A percentile compares a stretch with the other conserved stretches of the same genome.
phyloP scores from a whole-genome alignment of 2,113 vertebrate genomes.

The Corythornis madagascariensis region DNA sequence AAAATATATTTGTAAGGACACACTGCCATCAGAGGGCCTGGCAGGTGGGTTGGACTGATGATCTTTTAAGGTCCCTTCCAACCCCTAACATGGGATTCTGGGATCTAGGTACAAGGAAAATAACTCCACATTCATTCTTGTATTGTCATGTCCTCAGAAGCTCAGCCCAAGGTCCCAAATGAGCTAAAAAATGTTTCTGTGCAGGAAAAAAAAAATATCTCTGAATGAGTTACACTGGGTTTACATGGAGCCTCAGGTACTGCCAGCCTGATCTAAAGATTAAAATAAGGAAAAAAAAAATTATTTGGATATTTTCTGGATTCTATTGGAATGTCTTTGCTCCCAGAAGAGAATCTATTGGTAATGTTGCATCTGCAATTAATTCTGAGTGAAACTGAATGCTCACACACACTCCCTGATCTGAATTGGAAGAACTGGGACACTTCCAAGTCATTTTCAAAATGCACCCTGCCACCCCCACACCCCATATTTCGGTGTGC shows the following conservation, averaged over 20 bases:
- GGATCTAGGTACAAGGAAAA: neutral
- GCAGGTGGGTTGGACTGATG: no score
- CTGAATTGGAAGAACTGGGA: neutral
- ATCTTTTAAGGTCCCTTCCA: no score
- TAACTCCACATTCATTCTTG: neutral
- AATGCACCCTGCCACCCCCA: neutral
- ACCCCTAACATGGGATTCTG: no score
- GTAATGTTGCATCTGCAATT: neutral
- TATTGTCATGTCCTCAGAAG: neutral
- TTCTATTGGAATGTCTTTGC: neutral
- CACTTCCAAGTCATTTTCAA: neutral
- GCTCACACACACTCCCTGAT: neutral
- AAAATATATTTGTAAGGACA: neutral
- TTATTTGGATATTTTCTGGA: neutral
- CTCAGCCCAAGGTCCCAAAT: neutral
- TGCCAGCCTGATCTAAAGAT: neutral
- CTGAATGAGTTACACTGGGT: fast-evolving
- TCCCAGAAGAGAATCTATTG: neutral
- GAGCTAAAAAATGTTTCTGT: neutral
- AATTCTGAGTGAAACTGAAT: neutral
- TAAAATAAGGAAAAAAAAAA: neutral
- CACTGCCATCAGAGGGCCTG: neutral
- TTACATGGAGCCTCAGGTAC: neutral
- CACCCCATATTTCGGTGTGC: neutral
- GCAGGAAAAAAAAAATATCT: neutral